These are phyloP conservation scores for Globia sparganii DNA, from an alignment of 2,888 invertebrate genomes.

Conservation along the genomic window DNA sequence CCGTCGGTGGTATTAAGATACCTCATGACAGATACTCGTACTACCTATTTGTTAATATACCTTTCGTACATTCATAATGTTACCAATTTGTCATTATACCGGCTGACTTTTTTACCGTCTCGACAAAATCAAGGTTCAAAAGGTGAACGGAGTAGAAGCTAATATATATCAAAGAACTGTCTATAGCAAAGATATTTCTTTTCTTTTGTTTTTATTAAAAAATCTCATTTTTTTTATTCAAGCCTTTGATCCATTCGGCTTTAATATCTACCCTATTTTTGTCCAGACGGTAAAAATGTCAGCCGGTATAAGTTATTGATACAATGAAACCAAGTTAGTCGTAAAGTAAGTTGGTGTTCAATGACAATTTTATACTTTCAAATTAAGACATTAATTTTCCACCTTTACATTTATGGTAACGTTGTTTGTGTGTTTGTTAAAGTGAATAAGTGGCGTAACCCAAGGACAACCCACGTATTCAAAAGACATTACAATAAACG, in stretches of 20 bases:
- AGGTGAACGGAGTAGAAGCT: no score
- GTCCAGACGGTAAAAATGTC: no score
- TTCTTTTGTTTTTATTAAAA: no score
- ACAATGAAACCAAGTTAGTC: background rate
- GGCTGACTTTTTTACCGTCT: no score
- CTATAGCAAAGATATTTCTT: no score
- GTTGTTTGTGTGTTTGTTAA: background rate
- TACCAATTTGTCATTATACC: background rate
- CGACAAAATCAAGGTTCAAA: no score
- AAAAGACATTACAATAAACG: conserved; percentile 20
- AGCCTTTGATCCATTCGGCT: no score
- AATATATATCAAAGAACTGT: no score
- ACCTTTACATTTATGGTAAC: background rate
- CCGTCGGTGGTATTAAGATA: background rate
- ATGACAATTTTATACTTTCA: no score
- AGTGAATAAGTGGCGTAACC: background rate
- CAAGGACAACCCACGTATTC: background rate
- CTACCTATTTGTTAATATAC: background rate
- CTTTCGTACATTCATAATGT: background rate
- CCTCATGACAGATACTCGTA: no score
- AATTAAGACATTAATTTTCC: background rate
- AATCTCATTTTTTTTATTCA: no score
- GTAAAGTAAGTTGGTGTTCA: background rate
- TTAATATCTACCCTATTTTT: no score
- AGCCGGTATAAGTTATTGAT: background rate